phyloP scores from a whole-genome alignment of 2,113 vertebrate genomes.

The Orthonyx spaldingii region DNA sequence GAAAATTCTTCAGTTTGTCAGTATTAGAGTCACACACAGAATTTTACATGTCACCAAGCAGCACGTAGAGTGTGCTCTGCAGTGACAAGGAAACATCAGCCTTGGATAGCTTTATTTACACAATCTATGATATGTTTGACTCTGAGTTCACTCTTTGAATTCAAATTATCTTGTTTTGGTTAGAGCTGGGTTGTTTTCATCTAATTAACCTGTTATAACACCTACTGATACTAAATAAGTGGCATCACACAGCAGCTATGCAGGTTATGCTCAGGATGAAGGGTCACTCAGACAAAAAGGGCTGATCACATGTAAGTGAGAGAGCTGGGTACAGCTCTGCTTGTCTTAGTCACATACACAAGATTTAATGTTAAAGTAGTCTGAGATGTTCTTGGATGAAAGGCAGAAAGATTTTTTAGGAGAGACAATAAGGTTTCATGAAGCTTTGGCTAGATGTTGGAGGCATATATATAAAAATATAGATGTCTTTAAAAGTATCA shows the following conservation, averaged over 20 bases:
- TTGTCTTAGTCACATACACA: not conserved
- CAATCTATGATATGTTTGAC: not conserved
- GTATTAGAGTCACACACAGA: not conserved
- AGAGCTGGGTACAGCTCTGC: not conserved
- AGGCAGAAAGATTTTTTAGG: not conserved
- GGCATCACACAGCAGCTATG: not conserved
- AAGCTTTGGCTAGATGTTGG: not conserved
- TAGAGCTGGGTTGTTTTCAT: not conserved
- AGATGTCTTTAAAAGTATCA: not conserved
- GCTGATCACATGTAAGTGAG: not conserved
- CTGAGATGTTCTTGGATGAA: not conserved
- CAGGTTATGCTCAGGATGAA: not conserved
- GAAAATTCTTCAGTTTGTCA: not conserved
- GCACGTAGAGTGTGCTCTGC: rapidly evolving
- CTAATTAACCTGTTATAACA: not conserved
- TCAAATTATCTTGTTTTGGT: not conserved
- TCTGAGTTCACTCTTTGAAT: not conserved
- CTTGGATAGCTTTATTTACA: not conserved
- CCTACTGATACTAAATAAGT: not conserved
- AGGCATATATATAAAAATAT: not conserved
- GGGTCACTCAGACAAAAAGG: not conserved
- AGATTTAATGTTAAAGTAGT: not conserved
- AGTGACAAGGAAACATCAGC: not conserved
- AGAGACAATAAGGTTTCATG: not conserved
- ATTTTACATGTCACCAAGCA: not conserved